A percentile compares a stretch with the other conserved stretches of the same genome.
Conservation (phyloP, 2,888 invertebrate species). For the Cerastoderma edule region DNA sequence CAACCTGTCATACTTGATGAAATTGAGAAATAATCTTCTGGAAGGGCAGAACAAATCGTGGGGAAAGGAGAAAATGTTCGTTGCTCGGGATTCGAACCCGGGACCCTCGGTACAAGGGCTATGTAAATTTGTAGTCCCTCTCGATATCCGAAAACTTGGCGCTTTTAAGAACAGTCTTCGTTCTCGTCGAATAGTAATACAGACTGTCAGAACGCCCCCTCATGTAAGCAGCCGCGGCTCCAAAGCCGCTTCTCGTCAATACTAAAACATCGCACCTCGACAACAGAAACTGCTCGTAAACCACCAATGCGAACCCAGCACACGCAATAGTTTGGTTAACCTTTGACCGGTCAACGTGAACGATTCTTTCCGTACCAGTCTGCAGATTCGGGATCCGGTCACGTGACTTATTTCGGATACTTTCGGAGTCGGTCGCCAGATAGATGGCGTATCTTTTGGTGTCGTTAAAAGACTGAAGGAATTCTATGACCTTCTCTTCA, state of each 20-base stretch:
- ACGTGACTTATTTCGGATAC: constrained; percentile 4
- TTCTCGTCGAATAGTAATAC: constrained; percentile 20
- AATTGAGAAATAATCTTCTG: no score
- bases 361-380: constrained; percentile 11
- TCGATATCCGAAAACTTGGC: constrained; percentile 28
- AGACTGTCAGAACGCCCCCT: constrained; percentile 22
- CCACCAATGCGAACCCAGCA: constrained; percentile 28
- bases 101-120: no score
- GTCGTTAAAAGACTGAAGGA: constrained; percentile 24
- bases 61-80: no score
- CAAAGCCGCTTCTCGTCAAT: constrained; percentile 46
- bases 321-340: constrained; percentile 3
- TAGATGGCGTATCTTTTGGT: constrained; percentile 22
- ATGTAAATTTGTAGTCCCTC: constrained; percentile 16
- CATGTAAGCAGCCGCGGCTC: constrained; percentile 37
- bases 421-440: constrained; percentile 46
- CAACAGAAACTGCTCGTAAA: constrained; percentile 40
- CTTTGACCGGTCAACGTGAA: constrained; percentile 34
- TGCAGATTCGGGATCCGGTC: background rate
- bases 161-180: background rate
- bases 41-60: no score
- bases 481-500: constrained; percentile 16
- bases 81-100: no score
- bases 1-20: no score
- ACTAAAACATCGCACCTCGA: constrained; percentile 37